Conservation (phyloP, 2,113 vertebrate genomes). For the Psittacus erithacus region DNA sequence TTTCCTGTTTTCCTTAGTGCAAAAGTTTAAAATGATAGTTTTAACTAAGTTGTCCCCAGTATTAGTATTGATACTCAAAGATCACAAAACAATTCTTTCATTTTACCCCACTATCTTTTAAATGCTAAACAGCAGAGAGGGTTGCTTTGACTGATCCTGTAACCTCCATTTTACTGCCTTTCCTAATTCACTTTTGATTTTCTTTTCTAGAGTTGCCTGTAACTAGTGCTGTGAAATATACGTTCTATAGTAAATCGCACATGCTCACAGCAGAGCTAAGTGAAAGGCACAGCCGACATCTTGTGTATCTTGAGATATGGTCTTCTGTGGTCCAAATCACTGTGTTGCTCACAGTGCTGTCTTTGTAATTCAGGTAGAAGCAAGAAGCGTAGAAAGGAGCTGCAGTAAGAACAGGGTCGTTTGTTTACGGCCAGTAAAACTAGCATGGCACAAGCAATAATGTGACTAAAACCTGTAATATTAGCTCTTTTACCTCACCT, state of each 20-base stretch:
- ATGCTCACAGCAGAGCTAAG: not conserved
- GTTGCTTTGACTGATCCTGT: not conserved
- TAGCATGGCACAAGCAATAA: not conserved
- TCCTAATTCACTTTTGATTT: not conserved
- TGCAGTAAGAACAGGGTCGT: not conserved
- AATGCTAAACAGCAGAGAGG: not conserved
- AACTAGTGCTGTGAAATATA: not conserved
- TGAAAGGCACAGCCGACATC: not conserved
- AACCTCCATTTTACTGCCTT: not conserved
- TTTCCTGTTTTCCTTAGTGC: not conserved
- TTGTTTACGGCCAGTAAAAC: not conserved
- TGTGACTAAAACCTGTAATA: not conserved
- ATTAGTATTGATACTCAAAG: not conserved
- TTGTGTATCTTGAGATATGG: not conserved
- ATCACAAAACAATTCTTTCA: not conserved
- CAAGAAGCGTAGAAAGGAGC: not conserved
- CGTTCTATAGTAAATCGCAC: fast-evolving
- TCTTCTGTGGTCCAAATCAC: not conserved
- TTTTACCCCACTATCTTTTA: not conserved
- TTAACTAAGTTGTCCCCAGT: not conserved
- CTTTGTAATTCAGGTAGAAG: not conserved
- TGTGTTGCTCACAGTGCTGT: not conserved
- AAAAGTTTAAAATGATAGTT: not conserved
- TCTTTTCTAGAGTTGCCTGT: not conserved
- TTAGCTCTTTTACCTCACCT: not conserved